Conservation (phyloP, 53 echinoderm and acorn worm species). For the Pentamera pediparva region DNA sequence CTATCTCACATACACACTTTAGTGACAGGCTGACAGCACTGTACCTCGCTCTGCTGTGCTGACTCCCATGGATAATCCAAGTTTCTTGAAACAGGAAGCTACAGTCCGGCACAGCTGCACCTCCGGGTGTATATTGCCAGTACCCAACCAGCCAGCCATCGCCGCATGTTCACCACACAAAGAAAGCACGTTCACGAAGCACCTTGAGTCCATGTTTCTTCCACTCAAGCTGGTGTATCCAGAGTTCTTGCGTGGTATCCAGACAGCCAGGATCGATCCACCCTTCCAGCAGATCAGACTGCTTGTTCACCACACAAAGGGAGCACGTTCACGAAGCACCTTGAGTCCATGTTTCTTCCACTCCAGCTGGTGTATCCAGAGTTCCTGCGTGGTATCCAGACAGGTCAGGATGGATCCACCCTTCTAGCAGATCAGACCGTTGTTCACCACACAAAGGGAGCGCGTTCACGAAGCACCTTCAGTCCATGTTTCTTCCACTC, state of each 20-base stretch:
- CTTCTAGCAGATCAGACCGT: slow-evolving; percentile 93
- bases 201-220: slow-evolving; percentile 68
- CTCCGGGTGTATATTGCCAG: no score
- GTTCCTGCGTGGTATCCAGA: no score
- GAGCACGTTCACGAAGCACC: slow-evolving; percentile 77
- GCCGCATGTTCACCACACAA: slow-evolving; percentile 99
- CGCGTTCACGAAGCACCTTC: slow-evolving; percentile 81
- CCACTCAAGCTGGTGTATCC: slow-evolving; percentile 86
- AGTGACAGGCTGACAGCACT: no score
- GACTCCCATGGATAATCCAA: no score
- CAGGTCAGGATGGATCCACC: slow-evolving; percentile 81
- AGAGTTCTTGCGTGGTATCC: no score
- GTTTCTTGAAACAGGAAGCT: no score
- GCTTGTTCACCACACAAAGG: slow-evolving; percentile 98
- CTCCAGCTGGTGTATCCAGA: slow-evolving; percentile 80
- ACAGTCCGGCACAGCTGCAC: no score
- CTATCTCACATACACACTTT: no score
- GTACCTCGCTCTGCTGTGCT: no score
- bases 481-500: slow-evolving; percentile 86
- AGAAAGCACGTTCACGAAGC: slow-evolving; percentile 75
- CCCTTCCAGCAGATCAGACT: slow-evolving; percentile 97
- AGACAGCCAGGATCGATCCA: slow-evolving; percentile 75
- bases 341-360: slow-evolving; percentile 77
- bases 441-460: slow-evolving; percentile 98
- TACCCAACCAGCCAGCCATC: no score